Base-by-base conservation (phyloP, 2,888 invertebrate genomes). In the Aspidiotus destructor region DNA sequence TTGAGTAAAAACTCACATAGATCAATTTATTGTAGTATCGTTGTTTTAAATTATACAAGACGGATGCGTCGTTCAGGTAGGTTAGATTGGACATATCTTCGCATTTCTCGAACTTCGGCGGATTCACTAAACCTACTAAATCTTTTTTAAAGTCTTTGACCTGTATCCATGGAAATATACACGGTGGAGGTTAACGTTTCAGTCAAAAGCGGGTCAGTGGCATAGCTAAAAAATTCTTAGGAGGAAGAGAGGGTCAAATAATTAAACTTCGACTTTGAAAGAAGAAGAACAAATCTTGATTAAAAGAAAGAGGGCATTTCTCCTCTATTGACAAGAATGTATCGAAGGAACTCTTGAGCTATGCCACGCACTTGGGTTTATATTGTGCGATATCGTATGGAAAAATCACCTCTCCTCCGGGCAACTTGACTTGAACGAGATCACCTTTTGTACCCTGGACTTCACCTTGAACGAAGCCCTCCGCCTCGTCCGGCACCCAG, bases 11-110 rank as follows among this genome's bases (percentile, higher is more conserved):
- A 90, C 93, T 93, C 92, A 95, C 94, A 86, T 96, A 96, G 81
- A 96, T 96, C 78, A 96, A 89, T 82, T 94, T 89, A 84, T 87
- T 84, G 84, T 90, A 90, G 85, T 96, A 96, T 86, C 96, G 88
- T 84, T 93, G 90, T 84, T 93, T 93, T 85, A 96, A 87, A 84
- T 96, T 97, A 86, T 96, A 90, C 81, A 97, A 88, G 79, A 96
- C 96, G 78, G 95, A 94, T 83, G 96, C 96, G 83, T 96, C 96
- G 85, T 97, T 97, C 83, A 96, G 88, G 84, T 95, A 96, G 81
- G 96, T 95, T 88, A 96, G 88, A 83, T 94, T 94, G 76, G 94
- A 93, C 93, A 96, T 97, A 83, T 96, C 96, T 85, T 96, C 96
- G 82, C 86, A 85, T 87, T 95, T 96, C 84, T 96, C 96, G 85